Percentiles rank a stretch among this genome's conserved stretches.
Evolutionary conservation across 2,888 invertebrate species (phyloP).

Genomic region (Amblyteles armatorius): DNA sequence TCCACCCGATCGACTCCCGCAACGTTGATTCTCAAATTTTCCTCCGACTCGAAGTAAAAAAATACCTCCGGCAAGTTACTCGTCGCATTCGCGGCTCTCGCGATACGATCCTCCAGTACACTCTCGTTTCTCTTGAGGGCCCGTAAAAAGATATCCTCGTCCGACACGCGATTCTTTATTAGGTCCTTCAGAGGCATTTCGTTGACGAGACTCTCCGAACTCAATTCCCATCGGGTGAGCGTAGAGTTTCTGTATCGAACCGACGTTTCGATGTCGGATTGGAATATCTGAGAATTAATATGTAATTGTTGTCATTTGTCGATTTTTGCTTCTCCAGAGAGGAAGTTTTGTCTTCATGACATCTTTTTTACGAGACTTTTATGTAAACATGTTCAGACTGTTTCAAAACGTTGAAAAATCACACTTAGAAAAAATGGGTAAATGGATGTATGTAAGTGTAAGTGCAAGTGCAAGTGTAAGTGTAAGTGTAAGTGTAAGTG

Average conservation of each 20-base stretch:
- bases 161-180: constrained; percentile 13
- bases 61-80: constrained; percentile 68
- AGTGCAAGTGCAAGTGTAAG: neutral
- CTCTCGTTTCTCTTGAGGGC: constrained; percentile 44
- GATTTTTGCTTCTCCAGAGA: too few species aligned
- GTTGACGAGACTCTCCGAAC: constrained; percentile 71
- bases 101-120: constrained; percentile 65
- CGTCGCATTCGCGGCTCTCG: constrained; percentile 16
- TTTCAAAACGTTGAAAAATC: too few species aligned
- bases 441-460: neutral
- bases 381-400: too few species aligned
- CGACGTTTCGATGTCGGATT: constrained; percentile 63
- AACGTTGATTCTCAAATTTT: constrained; percentile 67
- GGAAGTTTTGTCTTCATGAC: too few species aligned
- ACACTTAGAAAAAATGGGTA: too few species aligned
- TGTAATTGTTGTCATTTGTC: neutral
- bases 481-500: neutral
- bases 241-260: neutral
- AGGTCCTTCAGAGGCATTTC: constrained; percentile 56
- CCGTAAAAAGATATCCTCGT: constrained; percentile 9
- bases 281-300: constrained; percentile 70
- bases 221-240: constrained; percentile 1
- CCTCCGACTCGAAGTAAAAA: constrained; percentile 75
- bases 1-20: constrained; percentile 70
- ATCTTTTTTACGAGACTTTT: too few species aligned